Conservation (phyloP, 1,140 invertebrate genomes). For the Heliconius hermathena region DNA sequence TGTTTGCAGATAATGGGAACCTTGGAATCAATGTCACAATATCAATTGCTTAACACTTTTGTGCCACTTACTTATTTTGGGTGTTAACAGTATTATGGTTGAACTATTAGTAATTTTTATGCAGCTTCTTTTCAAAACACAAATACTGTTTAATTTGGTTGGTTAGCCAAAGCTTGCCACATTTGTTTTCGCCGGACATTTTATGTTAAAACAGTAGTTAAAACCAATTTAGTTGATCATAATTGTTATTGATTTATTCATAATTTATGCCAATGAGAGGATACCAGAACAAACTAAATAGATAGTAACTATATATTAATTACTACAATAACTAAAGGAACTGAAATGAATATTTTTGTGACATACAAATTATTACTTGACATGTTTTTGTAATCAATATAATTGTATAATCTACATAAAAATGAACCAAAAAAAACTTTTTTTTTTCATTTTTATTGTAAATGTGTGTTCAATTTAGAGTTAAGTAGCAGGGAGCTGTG, state of each 20-base stretch:
- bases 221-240: slow-evolving; percentile 1
- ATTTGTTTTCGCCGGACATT: not conserved
- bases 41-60: slow-evolving; percentile 87
- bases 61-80: slow-evolving; percentile 28
- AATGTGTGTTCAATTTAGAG: slow-evolving; percentile 72
- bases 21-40: slow-evolving; percentile 99
- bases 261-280: slow-evolving; percentile 36
- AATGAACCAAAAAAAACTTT: slow-evolving; percentile 66
- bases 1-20: slow-evolving; percentile 99
- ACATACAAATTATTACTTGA: slow-evolving; percentile 45
- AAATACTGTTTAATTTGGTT: not conserved
- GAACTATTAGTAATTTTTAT: not conserved
- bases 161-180: not conserved
- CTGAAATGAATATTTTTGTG: slow-evolving; percentile 45
- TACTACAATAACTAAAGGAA: slow-evolving; percentile 33
- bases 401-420: slow-evolving; percentile 56
- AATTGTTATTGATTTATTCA: slow-evolving; percentile 1
- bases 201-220: not conserved
- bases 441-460: slow-evolving; percentile 53
- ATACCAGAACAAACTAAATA: slow-evolving; percentile 39
- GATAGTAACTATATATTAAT: slow-evolving; percentile 38
- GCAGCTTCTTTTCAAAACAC: not conserved
- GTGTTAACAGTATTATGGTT: slow-evolving; percentile 21
- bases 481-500: slow-evolving; percentile 61
- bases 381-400: slow-evolving; percentile 57